Evolutionary conservation across 1,140 invertebrate genomes (phyloP).

Genomic region (Agrypnia vestita): DNA sequence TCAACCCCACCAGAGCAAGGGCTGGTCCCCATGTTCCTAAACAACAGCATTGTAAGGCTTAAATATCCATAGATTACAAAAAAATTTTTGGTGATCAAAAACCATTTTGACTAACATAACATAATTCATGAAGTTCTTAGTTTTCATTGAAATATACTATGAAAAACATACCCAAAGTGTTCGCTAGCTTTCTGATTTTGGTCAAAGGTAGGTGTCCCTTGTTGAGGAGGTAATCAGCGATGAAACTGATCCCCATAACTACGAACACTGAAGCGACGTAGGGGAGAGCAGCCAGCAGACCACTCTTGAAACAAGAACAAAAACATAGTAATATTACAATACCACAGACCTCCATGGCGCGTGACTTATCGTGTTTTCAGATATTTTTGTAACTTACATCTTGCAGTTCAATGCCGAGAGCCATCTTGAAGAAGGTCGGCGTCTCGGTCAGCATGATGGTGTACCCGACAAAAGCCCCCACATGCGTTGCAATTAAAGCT

Average conservation of each 20-base stretch:
- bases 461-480: slow-evolving; percentile 81
- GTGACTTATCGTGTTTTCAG: too few relatives aligned
- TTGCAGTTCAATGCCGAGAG: slow-evolving; percentile 38
- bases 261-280: slow-evolving; percentile 72
- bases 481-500: slow-evolving; percentile 67
- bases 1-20: too few relatives aligned
- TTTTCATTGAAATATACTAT: too few relatives aligned
- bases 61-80: too few relatives aligned
- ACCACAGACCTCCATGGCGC: too few relatives aligned
- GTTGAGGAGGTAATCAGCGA: slow-evolving; percentile 65
- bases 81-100: too few relatives aligned
- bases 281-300: slow-evolving; percentile 76
- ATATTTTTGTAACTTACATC: slow-evolving; percentile 19
- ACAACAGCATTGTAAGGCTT: too few relatives aligned
- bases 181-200: slow-evolving; percentile 30
- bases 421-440: slow-evolving; percentile 43
- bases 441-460: slow-evolving; percentile 61
- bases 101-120: too few relatives aligned
- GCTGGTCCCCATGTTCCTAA: too few relatives aligned
- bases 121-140: too few relatives aligned
- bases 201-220: slow-evolving; percentile 20
- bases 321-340: too few relatives aligned
- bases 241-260: slow-evolving; percentile 66
- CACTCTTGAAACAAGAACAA: slow-evolving; percentile 70
- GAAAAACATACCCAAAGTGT: slow-evolving; percentile 31